These are phyloP conservation scores for Seriola aureovittata DNA, from an alignment of 2,113 vertebrate genomes.

Conservation along the genomic window DNA sequence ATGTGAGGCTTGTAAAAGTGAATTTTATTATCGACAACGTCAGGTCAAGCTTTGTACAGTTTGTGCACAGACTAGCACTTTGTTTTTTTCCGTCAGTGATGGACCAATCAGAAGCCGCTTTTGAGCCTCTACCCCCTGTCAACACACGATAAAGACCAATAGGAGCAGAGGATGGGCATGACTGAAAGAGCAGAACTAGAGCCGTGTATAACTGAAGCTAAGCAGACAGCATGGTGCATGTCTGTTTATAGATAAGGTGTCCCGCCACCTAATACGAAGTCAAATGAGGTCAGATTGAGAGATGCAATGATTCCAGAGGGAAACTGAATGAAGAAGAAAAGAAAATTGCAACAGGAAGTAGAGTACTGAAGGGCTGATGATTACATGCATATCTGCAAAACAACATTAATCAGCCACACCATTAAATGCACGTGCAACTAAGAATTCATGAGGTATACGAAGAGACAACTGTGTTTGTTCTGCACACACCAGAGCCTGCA, in stretches of 20 bases:
- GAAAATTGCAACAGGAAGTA: too few species aligned
- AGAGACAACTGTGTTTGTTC: background rate
- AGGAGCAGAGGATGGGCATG: constrained; percentile 1
- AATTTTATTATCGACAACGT: background rate
- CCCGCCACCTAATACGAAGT: accelerated
- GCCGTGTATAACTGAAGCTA: background rate
- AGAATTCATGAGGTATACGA: background rate
- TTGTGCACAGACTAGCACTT: accelerated
- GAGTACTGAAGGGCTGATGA: background rate
- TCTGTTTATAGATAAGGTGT: background rate
- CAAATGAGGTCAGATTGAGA: background rate
- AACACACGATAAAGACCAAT: constrained; percentile 50
- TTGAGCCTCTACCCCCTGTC: constrained; percentile 37
- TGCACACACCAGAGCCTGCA: background rate
- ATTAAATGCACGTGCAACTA: background rate
- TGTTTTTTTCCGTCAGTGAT: background rate
- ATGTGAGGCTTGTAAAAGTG: background rate
- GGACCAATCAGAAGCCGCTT: constrained; percentile 50
- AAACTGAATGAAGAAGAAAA: too few species aligned
- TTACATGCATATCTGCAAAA: background rate
- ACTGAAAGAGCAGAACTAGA: background rate
- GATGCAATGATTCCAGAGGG: too few species aligned
- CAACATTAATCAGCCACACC: background rate
- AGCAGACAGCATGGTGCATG: accelerated
- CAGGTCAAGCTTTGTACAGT: accelerated